phyloP scores from a whole-genome alignment of 2,113 vertebrate species.

The Cavia aperea region DNA sequence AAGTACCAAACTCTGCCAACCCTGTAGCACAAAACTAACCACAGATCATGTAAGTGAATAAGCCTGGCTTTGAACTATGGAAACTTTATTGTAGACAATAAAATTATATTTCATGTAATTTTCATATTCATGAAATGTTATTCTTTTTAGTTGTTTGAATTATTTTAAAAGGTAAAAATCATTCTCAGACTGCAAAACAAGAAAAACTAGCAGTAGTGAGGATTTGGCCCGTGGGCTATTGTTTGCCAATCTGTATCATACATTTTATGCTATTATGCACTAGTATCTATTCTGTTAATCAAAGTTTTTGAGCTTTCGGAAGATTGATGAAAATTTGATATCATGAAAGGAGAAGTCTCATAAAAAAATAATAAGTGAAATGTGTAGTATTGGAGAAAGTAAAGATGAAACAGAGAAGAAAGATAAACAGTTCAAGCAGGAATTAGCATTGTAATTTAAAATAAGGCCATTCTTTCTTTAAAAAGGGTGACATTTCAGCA shows the following conservation, averaged over 20 bases:
- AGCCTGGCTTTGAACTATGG: not conserved
- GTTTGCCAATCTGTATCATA: not conserved
- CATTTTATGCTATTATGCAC: not conserved
- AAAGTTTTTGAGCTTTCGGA: conserved; percentile 31
- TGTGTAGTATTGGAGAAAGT: not conserved
- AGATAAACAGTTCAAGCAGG: not conserved
- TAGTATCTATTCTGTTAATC: not conserved
- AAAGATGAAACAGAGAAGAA: conserved; percentile 29
- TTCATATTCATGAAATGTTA: conserved; percentile 10
- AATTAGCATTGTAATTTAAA: conserved; percentile 37
- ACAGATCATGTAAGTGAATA: conserved; percentile 17
- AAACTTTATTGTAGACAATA: not conserved
- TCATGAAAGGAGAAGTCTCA: not conserved
- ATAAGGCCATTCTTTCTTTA: not conserved
- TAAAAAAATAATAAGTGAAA: conserved; percentile 21
- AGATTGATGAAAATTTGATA: conserved; percentile 43
- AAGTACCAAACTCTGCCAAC: not conserved
- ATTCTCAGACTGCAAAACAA: not conserved
- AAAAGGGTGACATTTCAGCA: not conserved
- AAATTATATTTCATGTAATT: conserved; percentile 23
- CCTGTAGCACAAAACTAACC: not conserved
- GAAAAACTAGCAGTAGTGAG: not conserved
- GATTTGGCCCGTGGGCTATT: not conserved
- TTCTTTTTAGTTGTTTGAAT: not conserved
- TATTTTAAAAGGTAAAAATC: conserved; percentile 8